These are phyloP conservation scores for Benitochromis conjunctus DNA, from an alignment of 2,113 vertebrate species.

Conservation along the genomic window DNA sequence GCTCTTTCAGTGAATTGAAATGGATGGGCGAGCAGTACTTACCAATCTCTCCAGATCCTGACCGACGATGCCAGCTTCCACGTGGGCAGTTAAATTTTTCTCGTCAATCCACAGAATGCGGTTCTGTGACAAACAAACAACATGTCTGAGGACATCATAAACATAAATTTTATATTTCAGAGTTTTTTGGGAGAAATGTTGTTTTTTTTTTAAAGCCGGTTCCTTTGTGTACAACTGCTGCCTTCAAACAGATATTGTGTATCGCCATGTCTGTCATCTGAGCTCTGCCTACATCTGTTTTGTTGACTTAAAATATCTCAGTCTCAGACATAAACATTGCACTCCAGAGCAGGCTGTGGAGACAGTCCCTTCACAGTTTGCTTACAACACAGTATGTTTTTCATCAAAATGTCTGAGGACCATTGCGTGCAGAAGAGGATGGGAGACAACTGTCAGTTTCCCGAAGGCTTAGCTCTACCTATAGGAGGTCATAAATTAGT, in stretches of 20 bases:
- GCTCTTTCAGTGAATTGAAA: not conserved
- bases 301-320: conserved; percentile 19
- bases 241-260: not conserved
- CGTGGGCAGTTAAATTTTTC: conserved; percentile 91
- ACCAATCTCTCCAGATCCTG: conserved; percentile 96
- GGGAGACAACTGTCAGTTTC: conserved; percentile 2
- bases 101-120: conserved; percentile 97
- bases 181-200: not conserved
- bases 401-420: not conserved
- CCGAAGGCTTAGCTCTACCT: conserved; percentile 48
- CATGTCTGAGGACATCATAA: not conserved
- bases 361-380: not conserved
- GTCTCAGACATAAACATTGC: not conserved
- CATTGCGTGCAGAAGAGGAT: conserved; percentile 10
- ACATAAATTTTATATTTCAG: not conserved
- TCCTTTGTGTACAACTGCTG: not conserved
- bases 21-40: conserved; percentile 41
- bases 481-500: conserved; percentile 73
- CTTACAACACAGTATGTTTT: not conserved
- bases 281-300: conserved; percentile 1
- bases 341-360: not conserved
- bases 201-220: not conserved
- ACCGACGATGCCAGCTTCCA: conserved; percentile 94
- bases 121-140: conserved; percentile 73
- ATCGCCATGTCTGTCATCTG: not conserved